Conservation (phyloP, 2,113 vertebrate genomes). For the Fulmarus glacialis region DNA sequence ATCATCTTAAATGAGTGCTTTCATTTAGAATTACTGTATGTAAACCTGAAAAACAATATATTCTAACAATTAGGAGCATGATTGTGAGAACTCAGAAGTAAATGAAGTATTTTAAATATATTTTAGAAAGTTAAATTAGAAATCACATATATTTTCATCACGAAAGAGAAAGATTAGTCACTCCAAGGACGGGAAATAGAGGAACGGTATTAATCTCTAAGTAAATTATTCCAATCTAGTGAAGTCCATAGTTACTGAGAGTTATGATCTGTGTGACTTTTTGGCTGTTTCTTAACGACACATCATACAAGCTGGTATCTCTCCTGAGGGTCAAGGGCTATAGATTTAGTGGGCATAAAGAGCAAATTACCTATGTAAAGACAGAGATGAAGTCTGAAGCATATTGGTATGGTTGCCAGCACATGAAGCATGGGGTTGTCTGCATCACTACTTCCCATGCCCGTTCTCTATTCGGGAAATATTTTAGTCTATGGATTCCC, state of each 20-base stretch:
- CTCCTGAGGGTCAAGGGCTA: not conserved
- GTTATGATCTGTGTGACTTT: not conserved
- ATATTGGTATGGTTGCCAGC: not conserved
- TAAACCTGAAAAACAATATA: not conserved
- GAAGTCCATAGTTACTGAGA: not conserved
- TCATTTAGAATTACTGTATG: not conserved
- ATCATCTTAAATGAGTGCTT: not conserved
- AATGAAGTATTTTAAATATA: not conserved
- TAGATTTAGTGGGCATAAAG: not conserved
- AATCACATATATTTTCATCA: not conserved
- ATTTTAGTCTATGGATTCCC: not conserved
- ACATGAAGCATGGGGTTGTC: not conserved
- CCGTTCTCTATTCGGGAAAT: not conserved
- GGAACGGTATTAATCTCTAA: not conserved
- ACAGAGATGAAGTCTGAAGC: not conserved
- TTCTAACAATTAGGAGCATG: not conserved
- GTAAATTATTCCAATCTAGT: not conserved
- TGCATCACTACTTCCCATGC: not conserved
- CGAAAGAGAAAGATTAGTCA: not conserved
- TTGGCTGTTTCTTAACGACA: not conserved
- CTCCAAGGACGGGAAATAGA: not conserved
- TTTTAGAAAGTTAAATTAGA: not conserved
- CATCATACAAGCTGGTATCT: not conserved
- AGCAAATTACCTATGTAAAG: not conserved
- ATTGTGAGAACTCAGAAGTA: not conserved